phyloP scores from a whole-genome alignment of 1,140 invertebrate species.

The Brachystomella parvula region DNA sequence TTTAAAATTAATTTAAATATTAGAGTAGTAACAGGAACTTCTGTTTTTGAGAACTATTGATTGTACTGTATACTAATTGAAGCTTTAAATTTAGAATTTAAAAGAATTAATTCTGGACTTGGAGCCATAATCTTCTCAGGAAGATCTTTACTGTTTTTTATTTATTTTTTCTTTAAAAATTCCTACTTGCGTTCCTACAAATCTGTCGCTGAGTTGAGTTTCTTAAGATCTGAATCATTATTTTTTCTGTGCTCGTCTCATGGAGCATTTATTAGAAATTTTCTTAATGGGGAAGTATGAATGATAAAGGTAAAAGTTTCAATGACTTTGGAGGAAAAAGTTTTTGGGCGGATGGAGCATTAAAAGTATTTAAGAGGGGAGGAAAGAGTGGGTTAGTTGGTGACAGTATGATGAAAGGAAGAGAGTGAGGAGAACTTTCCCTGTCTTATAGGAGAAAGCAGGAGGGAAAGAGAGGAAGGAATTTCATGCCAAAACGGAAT shows the following conservation, averaged over 20 bases:
- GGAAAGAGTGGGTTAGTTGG: no score
- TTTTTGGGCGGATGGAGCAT: not conserved
- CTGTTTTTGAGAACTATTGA: no score
- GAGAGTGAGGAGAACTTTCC: not conserved
- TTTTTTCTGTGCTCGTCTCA: not conserved
- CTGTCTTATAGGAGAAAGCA: not conserved
- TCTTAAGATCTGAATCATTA: not conserved
- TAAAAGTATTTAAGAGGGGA: no score
- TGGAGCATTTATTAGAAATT: not conserved
- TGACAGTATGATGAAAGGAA: conserved; percentile 7
- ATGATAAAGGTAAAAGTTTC: not conserved
- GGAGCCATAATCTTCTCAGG: no score
- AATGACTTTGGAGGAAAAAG: not conserved
- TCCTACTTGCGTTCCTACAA: not conserved
- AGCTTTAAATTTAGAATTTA: no score
- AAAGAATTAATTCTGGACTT: no score
- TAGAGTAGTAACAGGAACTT: no score
- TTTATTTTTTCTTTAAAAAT: not conserved
- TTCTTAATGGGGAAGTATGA: not conserved
- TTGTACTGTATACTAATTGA: no score
- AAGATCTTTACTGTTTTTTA: not conserved
- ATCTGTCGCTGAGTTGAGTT: not conserved
- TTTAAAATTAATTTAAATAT: no score
- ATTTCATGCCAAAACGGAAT: not conserved
- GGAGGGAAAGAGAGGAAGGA: not conserved